Base-by-base conservation (phyloP, 1,140 invertebrate species). In the Parasteatoda tepidariorum region DNA sequence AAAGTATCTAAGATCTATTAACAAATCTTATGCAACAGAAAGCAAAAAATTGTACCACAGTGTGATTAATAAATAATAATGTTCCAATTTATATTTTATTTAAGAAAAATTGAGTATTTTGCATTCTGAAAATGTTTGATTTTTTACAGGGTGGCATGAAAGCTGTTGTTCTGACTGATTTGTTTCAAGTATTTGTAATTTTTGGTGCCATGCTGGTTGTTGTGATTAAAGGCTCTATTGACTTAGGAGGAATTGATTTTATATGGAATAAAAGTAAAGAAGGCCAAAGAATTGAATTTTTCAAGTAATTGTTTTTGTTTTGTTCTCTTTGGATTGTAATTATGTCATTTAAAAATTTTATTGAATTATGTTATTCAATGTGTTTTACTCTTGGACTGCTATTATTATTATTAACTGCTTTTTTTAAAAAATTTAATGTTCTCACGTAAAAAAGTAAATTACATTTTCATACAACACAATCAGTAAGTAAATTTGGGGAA, bases 81-180 rank as follows among this genome's bases (percentile, higher is more conserved):
- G n/a, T n/a, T n/a, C n/a, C n/a, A n/a, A n/a, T n/a, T n/a, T n/a
- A n/a, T n/a, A n/a, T n/a, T n/a, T n/a, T n/a, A n/a, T n/a, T n/a
- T n/a, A n/a, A n/a, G n/a, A n/a, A n/a, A n/a, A n/a, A n/a, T n/a
- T n/a, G n/a, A n/a, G n/a, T n/a, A n/a, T n/a, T n/a, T n/a, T n/a
- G n/a, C n/a, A n/a, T n/a, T n/a, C n/a, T n/a, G n/a, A 7, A 30
- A 30, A 31, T 3, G 4, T 15, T 4, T 68, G 15, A 38, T 26
- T 68, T 30, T 15, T 28, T 84, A 61, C 59, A 91, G 90, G 90
- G 90, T 31, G 90, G 90, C 9, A 89, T 91, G 86, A 90, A 90
- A 85, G 90, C 90, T 13, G 90, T 91, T n/a, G 87, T 91, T 75
- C 87, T 88, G 89, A 91, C 91, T 5, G 90, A 91, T 85, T 88